Base-by-base conservation (phyloP, 2,888 invertebrate genomes). In the Diarsia rubi region DNA sequence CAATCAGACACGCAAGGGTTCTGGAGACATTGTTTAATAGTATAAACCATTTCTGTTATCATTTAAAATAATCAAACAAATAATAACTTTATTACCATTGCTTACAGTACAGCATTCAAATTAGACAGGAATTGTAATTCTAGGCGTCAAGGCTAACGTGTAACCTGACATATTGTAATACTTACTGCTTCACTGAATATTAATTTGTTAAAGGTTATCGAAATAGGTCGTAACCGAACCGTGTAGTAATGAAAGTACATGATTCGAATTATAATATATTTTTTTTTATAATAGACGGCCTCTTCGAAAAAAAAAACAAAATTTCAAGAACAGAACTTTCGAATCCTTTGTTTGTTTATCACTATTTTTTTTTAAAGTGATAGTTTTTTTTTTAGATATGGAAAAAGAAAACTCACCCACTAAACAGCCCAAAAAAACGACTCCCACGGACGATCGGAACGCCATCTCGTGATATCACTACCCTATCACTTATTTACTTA, bases 391-490 rank as follows among this genome's bases (percentile, higher is more conserved):
- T 64, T 57, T 0, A 31, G 1, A 0, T 52, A 27, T 54, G 31
- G 16, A 19, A 0, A 64, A 63, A 67, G n/a, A 27, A 14, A 67
- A 92, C 96, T 95, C 80, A 96, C 96, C 96, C 67, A 96, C 90
- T 90, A 96, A 90, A 90, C 94, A 95, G 84, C 92, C 91, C 82
- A 96, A 84, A 52, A 95, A 85, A 80, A 95, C 86, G 75, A 95
- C 87, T 88, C 93, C 93, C 76, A 91, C 89, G 83, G 91, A 90
- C 86, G 93, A 92, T 84, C 90, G 92, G 87, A 91, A 93, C 94
- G 96, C 95, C 96, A 96, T 96, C 92, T 94, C 91, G 91, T 88
- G 91, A 89, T 85, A 83, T 88, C 90, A 94, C 92, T 91, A 42
- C 31, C 90, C 88, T 90, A 89, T 88, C 86, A 88, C 87, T 90